Evolutionary conservation across 2,113 vertebrate genomes (phyloP).

Genomic region (Semnornis frantzii): DNA sequence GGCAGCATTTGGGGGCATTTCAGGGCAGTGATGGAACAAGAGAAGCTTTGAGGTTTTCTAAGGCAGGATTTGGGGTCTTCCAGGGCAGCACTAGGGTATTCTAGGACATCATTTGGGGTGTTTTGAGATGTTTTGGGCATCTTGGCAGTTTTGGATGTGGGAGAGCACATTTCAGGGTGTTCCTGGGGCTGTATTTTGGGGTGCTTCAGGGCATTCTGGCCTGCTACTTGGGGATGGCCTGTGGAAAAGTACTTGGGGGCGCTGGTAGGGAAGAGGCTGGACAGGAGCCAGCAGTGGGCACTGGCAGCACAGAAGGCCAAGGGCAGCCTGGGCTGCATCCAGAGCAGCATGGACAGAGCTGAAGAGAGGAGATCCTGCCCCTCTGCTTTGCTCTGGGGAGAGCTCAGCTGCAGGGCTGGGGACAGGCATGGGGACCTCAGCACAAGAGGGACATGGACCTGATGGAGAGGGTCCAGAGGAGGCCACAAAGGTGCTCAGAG

Average conservation of each 20-base stretch:
- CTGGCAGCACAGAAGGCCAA: too few relatives aligned
- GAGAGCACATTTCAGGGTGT: background rate
- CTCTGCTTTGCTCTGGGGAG: too few relatives aligned
- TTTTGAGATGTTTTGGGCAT: background rate
- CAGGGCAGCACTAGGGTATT: background rate
- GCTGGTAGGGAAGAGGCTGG: too few relatives aligned
- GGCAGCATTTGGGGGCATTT: background rate
- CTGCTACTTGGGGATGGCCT: accelerated
- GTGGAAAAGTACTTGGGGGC: background rate
- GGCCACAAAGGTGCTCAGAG: too few relatives aligned
- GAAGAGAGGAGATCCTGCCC: too few relatives aligned
- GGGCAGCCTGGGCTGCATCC: too few relatives aligned
- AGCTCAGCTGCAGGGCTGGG: too few relatives aligned
- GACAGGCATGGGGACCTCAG: too few relatives aligned
- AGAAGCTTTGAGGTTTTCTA: background rate
- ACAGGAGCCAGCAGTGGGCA: too few relatives aligned
- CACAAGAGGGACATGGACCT: too few relatives aligned
- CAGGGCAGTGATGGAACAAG: background rate
- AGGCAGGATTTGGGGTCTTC: background rate
- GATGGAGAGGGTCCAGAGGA: too few relatives aligned
- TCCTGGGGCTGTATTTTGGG: background rate
- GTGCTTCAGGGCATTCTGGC: background rate
- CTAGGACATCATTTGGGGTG: background rate
- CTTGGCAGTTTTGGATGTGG: background rate
- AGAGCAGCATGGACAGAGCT: too few relatives aligned